These are phyloP conservation scores for Aegotheles bennettii DNA, from an alignment of 2,113 vertebrate species.

Conservation along the genomic window DNA sequence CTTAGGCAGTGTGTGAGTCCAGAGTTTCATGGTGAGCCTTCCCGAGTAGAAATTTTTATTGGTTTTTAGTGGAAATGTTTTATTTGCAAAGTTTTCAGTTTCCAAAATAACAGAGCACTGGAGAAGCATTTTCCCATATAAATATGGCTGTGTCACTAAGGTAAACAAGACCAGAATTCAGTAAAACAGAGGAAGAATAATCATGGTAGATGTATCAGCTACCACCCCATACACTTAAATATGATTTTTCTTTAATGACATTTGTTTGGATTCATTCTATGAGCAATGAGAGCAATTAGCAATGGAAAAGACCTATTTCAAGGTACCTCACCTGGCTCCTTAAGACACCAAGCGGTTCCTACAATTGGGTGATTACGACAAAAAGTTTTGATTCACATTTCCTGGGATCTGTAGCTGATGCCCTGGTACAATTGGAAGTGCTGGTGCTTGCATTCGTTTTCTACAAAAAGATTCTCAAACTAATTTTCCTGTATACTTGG, in stretches of 20 bases:
- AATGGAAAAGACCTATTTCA: neutral
- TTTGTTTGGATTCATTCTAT: neutral
- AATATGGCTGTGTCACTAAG: neutral
- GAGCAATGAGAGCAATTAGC: neutral
- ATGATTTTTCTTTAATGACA: neutral
- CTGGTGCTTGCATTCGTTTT: neutral
- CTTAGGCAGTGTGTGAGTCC: neutral
- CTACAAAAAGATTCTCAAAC: neutral
- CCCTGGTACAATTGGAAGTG: neutral
- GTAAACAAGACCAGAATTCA: neutral
- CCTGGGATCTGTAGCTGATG: neutral
- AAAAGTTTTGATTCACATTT: neutral
- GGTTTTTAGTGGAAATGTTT: neutral
- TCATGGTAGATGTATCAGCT: neutral
- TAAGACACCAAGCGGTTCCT: neutral
- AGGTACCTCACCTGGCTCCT: neutral
- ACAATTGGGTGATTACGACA: neutral
- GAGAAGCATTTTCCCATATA: constrained; percentile 4
- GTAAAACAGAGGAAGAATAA: neutral
- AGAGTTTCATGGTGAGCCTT: neutral
- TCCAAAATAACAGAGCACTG: constrained; percentile 2
- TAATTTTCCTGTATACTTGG: neutral
- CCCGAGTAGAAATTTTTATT: neutral
- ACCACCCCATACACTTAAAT: neutral
- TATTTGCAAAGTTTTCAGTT: neutral